Evolutionary conservation across 2,113 vertebrate genomes (phyloP).

Genomic region (Campylomormyrus tamandua): DNA sequence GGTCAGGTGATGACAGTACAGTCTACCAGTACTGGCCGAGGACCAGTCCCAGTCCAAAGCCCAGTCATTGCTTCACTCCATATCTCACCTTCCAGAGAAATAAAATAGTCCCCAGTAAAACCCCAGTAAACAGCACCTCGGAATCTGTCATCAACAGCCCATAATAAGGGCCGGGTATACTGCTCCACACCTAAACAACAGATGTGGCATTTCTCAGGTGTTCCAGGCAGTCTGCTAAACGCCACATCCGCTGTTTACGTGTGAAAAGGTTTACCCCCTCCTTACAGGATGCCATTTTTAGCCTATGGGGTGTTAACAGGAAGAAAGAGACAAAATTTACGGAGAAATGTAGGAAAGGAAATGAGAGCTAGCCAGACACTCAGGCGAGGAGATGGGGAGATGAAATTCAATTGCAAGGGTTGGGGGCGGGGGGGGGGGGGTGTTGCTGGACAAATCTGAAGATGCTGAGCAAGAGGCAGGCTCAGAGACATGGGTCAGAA

Average conservation of each 20-base stretch:
- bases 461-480: background rate
- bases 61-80: background rate
- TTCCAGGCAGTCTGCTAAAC: background rate
- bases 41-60: background rate
- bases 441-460: background rate
- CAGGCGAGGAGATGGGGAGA: too few relatives aligned
- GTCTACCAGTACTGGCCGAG: background rate
- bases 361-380: background rate
- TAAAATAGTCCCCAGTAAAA: background rate
- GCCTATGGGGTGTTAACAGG: background rate
- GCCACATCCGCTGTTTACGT: background rate
- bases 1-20: background rate
- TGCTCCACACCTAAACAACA: background rate
- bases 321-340: background rate
- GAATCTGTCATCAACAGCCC: background rate
- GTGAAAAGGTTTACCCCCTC: background rate
- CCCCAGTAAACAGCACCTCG: background rate
- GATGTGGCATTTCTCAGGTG: background rate
- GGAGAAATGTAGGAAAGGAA: background rate
- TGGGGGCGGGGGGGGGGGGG: background rate
- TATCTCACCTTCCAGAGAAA: background rate
- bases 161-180: background rate
- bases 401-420: background rate
- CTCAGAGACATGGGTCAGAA: background rate
- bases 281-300: background rate